Conservation (phyloP, 2,797 vertebrate species). For the Poecilia wingei region DNA sequence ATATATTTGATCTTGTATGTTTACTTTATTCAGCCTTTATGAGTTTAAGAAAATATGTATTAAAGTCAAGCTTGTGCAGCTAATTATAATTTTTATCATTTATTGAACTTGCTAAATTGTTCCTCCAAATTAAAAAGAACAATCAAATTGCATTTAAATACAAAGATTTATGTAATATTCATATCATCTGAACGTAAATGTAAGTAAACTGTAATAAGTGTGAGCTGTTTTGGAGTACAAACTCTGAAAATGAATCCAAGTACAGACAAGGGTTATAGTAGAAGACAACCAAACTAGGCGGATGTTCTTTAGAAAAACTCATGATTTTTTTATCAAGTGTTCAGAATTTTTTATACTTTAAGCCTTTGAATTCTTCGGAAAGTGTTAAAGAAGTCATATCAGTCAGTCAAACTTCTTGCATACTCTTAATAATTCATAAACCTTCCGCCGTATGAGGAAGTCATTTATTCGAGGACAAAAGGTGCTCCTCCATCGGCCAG, state of each 20-base stretch:
- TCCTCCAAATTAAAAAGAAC: background rate
- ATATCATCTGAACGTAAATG: background rate
- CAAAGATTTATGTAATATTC: background rate
- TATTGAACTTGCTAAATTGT: background rate
- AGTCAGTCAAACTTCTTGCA: slow-evolving; percentile 40
- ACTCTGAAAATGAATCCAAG: slow-evolving; percentile 24
- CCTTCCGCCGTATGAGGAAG: slow-evolving; percentile 46
- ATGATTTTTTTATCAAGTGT: slow-evolving; percentile 22
- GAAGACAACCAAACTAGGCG: slow-evolving; percentile 34
- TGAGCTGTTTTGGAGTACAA: background rate
- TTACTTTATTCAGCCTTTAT: background rate
- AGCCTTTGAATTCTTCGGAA: slow-evolving; percentile 28
- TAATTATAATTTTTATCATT: background rate
- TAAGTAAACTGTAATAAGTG: background rate
- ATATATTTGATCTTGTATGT: background rate
- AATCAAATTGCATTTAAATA: background rate
- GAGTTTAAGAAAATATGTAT: background rate
- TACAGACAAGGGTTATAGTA: slow-evolving; percentile 34
- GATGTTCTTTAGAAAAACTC: slow-evolving; percentile 27
- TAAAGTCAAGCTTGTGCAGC: background rate
- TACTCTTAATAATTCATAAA: slow-evolving; percentile 63
- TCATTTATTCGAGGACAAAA: slow-evolving; percentile 70
- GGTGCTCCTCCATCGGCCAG: slow-evolving; percentile 27
- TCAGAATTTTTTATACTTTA: slow-evolving; percentile 21
- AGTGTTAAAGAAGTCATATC: slow-evolving; percentile 22